Conservation (phyloP, 2,888 invertebrate species). For the Sialis fuliginosa region DNA sequence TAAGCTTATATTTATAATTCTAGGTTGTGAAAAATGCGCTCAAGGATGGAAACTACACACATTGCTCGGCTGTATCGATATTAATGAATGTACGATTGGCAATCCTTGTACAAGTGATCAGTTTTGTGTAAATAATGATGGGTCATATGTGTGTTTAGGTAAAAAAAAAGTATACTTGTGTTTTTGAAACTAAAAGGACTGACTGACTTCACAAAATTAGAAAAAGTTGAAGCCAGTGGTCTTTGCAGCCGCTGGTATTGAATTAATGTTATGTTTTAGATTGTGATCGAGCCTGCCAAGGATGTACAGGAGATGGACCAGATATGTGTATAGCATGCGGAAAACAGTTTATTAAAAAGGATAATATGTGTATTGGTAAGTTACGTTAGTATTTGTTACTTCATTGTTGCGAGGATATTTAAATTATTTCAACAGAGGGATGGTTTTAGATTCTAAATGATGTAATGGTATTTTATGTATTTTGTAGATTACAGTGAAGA, state of each 20-base stretch:
- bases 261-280: conserved; percentile 19
- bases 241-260: background rate
- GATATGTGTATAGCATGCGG: conserved; percentile 79
- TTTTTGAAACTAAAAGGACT: background rate
- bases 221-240: background rate
- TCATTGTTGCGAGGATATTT: background rate
- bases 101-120: conserved; percentile 41
- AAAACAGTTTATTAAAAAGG: conserved; percentile 47
- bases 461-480: conserved; percentile 2
- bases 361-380: conserved; percentile 61
- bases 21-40: conserved; percentile 42
- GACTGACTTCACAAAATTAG: background rate
- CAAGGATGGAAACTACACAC: conserved; percentile 57
- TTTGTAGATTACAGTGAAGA: conserved; percentile 28
- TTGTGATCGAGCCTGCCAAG: conserved; percentile 71
- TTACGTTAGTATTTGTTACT: conserved; percentile 9
- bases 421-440: no score
- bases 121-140: conserved; percentile 80
- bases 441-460: no score
- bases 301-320: conserved; percentile 78
- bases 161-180: background rate
- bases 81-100: conserved; percentile 61
- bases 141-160: conserved; percentile 58
- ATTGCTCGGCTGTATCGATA: conserved; percentile 63
- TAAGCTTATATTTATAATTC: no score